These are phyloP conservation scores for Drosophila putrida DNA, from an alignment of 2,888 invertebrate species.

Conservation along the genomic window DNA sequence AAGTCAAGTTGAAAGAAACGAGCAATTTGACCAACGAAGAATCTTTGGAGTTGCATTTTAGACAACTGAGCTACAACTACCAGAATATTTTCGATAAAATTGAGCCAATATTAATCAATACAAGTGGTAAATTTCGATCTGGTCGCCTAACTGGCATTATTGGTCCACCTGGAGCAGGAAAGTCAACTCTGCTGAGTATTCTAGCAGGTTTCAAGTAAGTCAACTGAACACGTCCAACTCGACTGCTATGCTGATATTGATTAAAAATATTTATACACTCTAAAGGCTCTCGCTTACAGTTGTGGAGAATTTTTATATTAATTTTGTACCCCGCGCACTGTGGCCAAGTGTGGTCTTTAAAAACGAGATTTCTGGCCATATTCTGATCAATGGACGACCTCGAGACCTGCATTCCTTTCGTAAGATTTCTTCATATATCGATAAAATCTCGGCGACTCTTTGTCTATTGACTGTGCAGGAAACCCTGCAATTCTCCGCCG, in stretches of 20 bases:
- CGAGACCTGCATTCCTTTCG: slow-evolving; percentile 89
- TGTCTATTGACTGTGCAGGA: slow-evolving; percentile 93
- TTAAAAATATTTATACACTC: no score
- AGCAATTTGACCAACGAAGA: no score
- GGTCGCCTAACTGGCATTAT: slow-evolving; percentile 83
- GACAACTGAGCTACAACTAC: slow-evolving; percentile 70
- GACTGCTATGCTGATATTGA: no score
- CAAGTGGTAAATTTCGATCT: slow-evolving; percentile 88
- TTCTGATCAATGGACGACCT: slow-evolving; percentile 89
- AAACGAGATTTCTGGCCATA: slow-evolving; percentile 87
- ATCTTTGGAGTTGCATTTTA: no score
- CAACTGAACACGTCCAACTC: no score
- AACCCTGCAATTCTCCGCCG: slow-evolving; percentile 92
- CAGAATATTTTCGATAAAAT: slow-evolving; percentile 38
- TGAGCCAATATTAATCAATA: slow-evolving; percentile 86
- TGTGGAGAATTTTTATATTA: no score
- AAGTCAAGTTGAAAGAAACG: no score
- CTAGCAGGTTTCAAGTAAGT: slow-evolving; percentile 90
- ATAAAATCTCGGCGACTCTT: slow-evolving; percentile 93
- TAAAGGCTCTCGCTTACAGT: no score
- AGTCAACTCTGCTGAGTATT: slow-evolving; percentile 88
- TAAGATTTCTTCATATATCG: slow-evolving; percentile 90
- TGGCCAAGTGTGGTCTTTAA: no score
- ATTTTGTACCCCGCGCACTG: no score
- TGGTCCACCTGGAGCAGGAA: no score